Conservation (phyloP, 2,797 vertebrate genomes). For the Coregonus sp. region DNA sequence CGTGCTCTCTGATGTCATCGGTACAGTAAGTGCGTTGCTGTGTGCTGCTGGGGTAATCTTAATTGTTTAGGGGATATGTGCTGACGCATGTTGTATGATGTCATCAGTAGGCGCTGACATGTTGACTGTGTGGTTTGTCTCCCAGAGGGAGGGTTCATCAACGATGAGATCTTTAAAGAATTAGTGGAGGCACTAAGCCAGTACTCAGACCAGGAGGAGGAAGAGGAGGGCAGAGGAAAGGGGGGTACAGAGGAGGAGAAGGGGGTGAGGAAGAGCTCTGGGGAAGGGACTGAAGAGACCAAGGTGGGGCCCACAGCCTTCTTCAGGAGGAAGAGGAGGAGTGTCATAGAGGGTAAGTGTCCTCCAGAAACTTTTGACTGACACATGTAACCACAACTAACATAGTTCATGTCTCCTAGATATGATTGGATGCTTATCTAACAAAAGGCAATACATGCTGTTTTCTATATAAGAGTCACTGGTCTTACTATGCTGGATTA, state of each 20-base stretch:
- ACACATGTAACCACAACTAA: not conserved
- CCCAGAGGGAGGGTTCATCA: constrained; percentile 90
- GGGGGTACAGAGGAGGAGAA: constrained; percentile 72
- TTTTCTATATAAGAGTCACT: not conserved
- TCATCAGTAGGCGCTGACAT: not conserved
- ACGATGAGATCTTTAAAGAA: constrained; percentile 93
- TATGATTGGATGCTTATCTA: not conserved
- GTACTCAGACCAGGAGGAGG: constrained; percentile 90
- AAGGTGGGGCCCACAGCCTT: constrained; percentile 57
- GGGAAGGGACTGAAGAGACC: constrained; percentile 75
- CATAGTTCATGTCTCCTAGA: not conserved
- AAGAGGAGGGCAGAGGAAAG: constrained; percentile 73
- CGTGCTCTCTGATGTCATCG: not conserved
- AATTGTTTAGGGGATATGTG: constrained; percentile 16
- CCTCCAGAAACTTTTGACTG: not conserved
- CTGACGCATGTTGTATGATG: not conserved
- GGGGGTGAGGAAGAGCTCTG: constrained; percentile 62
- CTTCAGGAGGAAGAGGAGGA: constrained; percentile 71
- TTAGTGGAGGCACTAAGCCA: constrained; percentile 92
- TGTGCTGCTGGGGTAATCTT: not conserved
- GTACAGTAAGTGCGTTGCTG: too few species aligned
- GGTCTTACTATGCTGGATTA: not conserved
- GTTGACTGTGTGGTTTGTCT: constrained; percentile 21
- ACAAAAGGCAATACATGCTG: not conserved
- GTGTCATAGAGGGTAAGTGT: constrained; percentile 70